Conservation (phyloP, 2,113 vertebrate species). For the Micromys minutus region DNA sequence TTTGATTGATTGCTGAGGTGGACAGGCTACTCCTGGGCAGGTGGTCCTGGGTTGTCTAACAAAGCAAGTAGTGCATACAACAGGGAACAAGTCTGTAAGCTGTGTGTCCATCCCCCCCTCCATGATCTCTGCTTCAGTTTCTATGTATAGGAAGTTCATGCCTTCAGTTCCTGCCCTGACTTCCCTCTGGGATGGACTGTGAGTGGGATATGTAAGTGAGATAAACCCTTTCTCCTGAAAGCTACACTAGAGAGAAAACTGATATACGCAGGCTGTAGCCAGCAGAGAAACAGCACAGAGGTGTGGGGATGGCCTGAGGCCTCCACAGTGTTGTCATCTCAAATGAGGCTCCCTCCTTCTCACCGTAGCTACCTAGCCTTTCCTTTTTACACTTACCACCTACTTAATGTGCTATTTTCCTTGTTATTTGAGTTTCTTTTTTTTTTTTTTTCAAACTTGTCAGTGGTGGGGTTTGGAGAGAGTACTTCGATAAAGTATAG, state of each 20-base stretch:
- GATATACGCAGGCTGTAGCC: too few species aligned
- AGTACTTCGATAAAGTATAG: neutral
- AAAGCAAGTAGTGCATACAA: neutral
- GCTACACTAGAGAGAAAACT: neutral
- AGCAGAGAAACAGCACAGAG: neutral
- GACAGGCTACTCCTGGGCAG: neutral
- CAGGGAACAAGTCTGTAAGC: neutral
- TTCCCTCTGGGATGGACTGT: neutral
- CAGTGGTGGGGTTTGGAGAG: neutral
- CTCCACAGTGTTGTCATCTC: neutral
- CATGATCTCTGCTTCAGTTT: neutral
- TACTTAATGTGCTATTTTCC: neutral
- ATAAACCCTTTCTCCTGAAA: neutral
- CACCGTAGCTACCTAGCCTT: accelerated
- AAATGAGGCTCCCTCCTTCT: neutral
- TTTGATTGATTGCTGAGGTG: neutral
- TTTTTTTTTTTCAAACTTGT: neutral
- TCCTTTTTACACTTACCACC: neutral
- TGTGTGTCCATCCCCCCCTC: too few species aligned
- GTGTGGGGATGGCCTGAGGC: neutral
- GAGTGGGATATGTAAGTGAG: neutral
- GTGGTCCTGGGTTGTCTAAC: neutral
- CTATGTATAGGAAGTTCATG: neutral
- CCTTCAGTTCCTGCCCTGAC: neutral
- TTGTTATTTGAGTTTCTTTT: neutral